phyloP scores from a whole-genome alignment of 92 coral and sea anemone species.

The Phymanthus crucifer region DNA sequence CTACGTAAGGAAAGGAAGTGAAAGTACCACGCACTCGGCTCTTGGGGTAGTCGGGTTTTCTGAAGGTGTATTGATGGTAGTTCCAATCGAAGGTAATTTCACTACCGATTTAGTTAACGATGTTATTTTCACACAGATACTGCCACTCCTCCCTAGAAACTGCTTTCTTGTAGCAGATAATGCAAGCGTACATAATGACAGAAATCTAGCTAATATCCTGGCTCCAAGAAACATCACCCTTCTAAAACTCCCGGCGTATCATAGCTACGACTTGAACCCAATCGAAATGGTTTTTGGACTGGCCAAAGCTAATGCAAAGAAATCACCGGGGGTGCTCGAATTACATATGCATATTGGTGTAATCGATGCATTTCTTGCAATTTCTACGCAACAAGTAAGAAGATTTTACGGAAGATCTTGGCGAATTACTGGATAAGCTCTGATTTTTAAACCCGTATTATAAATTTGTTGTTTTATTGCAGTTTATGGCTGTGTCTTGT shows the following conservation, averaged over 20 bases:
- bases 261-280: slow-evolving; percentile 19
- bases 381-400: background rate
- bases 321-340: background rate
- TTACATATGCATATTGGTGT: background rate
- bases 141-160: slow-evolving; percentile 28
- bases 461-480: too few species aligned
- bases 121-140: background rate
- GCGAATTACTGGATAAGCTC: background rate
- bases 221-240: slow-evolving; percentile 38
- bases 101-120: slow-evolving; percentile 23
- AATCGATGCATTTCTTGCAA: slow-evolving; percentile 8
- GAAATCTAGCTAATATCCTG: background rate
- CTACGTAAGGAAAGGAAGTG: background rate
- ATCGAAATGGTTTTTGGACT: slow-evolving; percentile 6
- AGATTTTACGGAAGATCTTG: background rate
- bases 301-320: background rate
- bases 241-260: slow-evolving; percentile 38
- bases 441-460: background rate
- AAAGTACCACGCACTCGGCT: slow-evolving; percentile 10
- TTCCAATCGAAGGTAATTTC: slow-evolving; percentile 26
- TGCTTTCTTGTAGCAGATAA: slow-evolving; percentile 37
- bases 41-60: slow-evolving; percentile 11
- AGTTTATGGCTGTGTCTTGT: background rate
- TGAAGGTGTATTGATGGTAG: slow-evolving; percentile 13
- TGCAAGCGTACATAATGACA: slow-evolving; percentile 24